Conservation (phyloP, 2,888 invertebrate genomes). For the Ophonus ardosiacus region DNA sequence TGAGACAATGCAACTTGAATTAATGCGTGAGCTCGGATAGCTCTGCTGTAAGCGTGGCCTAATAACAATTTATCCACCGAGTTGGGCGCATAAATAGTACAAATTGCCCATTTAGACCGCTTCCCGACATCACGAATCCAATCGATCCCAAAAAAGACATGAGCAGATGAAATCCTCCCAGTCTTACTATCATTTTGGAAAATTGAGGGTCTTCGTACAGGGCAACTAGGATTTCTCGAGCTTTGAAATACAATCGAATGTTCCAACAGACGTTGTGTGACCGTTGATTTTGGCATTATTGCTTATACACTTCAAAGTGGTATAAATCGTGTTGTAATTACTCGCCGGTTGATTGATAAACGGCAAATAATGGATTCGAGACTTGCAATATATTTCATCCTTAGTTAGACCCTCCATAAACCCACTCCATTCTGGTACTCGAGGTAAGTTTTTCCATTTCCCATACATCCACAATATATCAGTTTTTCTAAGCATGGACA, state of each 20-base stretch:
- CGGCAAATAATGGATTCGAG: slow-evolving; percentile 62
- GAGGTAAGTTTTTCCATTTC: slow-evolving; percentile 67
- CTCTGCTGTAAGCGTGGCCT: slow-evolving; percentile 68
- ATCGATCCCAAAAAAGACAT: slow-evolving; percentile 73
- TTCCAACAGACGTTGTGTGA: slow-evolving; percentile 67
- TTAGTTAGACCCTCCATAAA: slow-evolving; percentile 65
- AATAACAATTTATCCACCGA: slow-evolving; percentile 68
- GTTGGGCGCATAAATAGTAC: slow-evolving; percentile 68
- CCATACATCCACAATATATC: slow-evolving; percentile 69
- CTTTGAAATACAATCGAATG: slow-evolving; percentile 66
- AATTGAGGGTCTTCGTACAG: slow-evolving; percentile 67
- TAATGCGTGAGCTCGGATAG: slow-evolving; percentile 68
- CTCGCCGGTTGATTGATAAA: slow-evolving; percentile 65
- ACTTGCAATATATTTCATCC: slow-evolving; percentile 47
- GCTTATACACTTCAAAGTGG: slow-evolving; percentile 61
- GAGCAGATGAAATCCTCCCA: slow-evolving; percentile 70
- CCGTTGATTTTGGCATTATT: slow-evolving; percentile 60
- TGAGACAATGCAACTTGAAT: slow-evolving; percentile 70
- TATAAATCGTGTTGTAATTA: slow-evolving; percentile 64
- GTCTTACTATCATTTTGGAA: slow-evolving; percentile 70
- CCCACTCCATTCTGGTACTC: slow-evolving; percentile 69
- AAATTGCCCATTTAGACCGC: slow-evolving; percentile 71
- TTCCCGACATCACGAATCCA: slow-evolving; percentile 73
- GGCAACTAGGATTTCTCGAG: slow-evolving; percentile 66
- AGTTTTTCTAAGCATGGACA: slow-evolving; percentile 65